phyloP scores from a whole-genome alignment of 2,113 vertebrate species.

The Crocuta crocuta region DNA sequence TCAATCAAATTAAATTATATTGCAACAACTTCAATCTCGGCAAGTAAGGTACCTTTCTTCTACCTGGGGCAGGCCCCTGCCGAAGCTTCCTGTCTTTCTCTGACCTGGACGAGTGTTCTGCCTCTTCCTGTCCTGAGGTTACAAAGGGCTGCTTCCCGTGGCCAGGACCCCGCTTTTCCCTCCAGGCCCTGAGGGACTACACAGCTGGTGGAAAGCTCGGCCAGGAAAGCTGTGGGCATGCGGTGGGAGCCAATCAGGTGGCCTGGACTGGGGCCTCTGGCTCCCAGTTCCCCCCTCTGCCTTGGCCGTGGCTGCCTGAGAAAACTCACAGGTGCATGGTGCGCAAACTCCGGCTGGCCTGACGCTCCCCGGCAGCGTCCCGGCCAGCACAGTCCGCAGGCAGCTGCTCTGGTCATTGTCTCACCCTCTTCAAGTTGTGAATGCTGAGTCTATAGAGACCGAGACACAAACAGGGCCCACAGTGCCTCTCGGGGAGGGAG shows the following conservation, averaged over 20 bases:
- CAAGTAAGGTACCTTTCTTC: not conserved
- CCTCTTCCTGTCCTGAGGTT: not conserved
- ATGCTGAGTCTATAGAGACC: constrained; percentile 72
- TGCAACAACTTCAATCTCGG: not conserved
- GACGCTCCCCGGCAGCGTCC: not conserved
- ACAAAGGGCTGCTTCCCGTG: not conserved
- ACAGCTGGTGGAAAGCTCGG: not conserved
- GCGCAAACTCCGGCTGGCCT: not conserved
- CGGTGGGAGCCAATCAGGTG: not conserved
- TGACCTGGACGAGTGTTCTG: not conserved
- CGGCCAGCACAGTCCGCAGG: constrained; percentile 61
- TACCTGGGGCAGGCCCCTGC: not conserved
- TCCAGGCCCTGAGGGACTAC: not conserved
- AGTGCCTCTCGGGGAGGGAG: constrained; percentile 62
- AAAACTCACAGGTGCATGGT: constrained; percentile 55
- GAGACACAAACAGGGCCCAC: constrained; percentile 68
- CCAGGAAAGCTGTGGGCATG: not conserved
- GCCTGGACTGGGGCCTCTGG: not conserved
- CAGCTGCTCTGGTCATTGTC: constrained; percentile 77
- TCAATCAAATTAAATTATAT: not conserved
- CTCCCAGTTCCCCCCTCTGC: not conserved
- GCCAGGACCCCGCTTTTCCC: not conserved
- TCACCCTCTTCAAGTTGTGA: constrained; percentile 74
- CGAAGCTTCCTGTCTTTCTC: not conserved
- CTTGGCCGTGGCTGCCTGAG: not conserved